Evolutionary conservation across 1,140 invertebrate species (phyloP).

Genomic region (Thaumatotibia leucotreta): DNA sequence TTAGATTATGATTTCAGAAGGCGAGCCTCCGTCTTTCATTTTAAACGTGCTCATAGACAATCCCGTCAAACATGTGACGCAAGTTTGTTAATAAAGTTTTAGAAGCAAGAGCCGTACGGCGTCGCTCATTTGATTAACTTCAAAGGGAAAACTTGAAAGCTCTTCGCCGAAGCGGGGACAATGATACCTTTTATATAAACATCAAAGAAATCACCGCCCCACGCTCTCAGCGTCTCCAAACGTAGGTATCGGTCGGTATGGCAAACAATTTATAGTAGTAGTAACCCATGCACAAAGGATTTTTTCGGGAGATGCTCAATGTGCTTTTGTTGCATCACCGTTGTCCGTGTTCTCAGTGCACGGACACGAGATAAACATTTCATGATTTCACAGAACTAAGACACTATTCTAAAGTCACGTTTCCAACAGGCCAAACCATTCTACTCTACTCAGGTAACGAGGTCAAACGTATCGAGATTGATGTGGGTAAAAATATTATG

Average conservation of each 20-base stretch:
- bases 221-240: slow-evolving; percentile 39
- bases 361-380: background rate
- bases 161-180: slow-evolving; percentile 64
- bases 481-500: background rate
- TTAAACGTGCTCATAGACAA: slow-evolving; percentile 35
- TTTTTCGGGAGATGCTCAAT: background rate
- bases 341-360: background rate
- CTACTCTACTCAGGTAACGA: background rate
- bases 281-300: background rate
- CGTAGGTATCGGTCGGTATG: background rate
- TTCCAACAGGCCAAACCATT: background rate
- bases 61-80: slow-evolving; percentile 36
- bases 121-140: slow-evolving; percentile 69
- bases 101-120: slow-evolving; percentile 54
- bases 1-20: slow-evolving; percentile 50
- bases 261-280: slow-evolving; percentile 5
- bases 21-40: slow-evolving; percentile 52
- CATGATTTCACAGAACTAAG: background rate
- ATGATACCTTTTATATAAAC: slow-evolving; percentile 71
- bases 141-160: slow-evolving; percentile 69
- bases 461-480: background rate
- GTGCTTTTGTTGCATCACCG: background rate
- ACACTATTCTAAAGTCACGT: background rate
- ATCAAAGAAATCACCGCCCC: slow-evolving; percentile 59
- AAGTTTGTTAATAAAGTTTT: slow-evolving; percentile 62